These are phyloP conservation scores for Nasonia oneida DNA, from an alignment of 2,888 invertebrate species.

Conservation along the genomic window DNA sequence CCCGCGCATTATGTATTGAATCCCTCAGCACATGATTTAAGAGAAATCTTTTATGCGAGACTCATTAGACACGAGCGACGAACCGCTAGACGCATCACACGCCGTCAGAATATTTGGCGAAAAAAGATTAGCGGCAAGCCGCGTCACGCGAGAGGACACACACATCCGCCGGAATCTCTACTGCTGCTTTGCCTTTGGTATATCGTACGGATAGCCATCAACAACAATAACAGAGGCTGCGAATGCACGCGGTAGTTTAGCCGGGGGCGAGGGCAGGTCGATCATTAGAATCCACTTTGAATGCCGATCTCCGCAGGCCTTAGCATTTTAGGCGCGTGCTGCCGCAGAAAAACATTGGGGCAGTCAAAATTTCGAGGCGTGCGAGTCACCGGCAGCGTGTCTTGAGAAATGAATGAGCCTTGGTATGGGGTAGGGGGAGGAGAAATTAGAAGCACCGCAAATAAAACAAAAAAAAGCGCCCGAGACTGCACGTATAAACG, in stretches of 20 bases:
- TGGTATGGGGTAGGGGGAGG: neutral
- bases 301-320: conserved; percentile 20
- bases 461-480: neutral
- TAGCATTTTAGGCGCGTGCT: neutral
- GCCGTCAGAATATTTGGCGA: neutral
- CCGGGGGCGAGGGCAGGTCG: neutral
- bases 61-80: neutral
- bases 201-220: too few relatives aligned
- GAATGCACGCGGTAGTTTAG: neutral
- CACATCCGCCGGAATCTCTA: neutral
- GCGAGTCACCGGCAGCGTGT: conserved; percentile 6
- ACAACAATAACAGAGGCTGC: neutral
- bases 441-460: neutral
- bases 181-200: too few relatives aligned
- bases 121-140: neutral
- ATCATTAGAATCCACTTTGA: conserved; percentile 42
- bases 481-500: neutral
- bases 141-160: neutral
- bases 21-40: neutral
- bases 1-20: neutral
- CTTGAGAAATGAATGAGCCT: conserved; percentile 10
- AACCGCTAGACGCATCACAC: neutral
- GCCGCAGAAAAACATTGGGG: neutral
- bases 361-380: conserved; percentile 17
- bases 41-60: neutral